Conservation (phyloP, 2,888 invertebrate genomes). For the Melanotus villosus region DNA sequence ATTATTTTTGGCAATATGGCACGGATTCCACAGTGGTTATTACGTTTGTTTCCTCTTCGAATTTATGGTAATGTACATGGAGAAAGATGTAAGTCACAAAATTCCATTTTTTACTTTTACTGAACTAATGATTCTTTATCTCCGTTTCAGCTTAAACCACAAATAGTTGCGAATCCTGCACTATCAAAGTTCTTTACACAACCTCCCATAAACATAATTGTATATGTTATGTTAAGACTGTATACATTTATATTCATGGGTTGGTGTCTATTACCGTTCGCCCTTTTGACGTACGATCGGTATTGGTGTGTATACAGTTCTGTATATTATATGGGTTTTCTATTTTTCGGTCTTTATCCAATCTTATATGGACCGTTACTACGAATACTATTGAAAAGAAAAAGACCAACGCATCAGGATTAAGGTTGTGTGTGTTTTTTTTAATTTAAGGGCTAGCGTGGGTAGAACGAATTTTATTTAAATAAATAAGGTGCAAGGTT, state of each 20-base stretch:
- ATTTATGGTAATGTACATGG: constrained; percentile 88
- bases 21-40: constrained; percentile 95
- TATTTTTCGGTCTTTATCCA: constrained; percentile 78
- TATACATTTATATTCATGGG: constrained; percentile 89
- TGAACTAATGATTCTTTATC: too few relatives aligned
- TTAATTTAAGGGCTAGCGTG: not conserved
- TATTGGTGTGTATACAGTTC: constrained; percentile 78
- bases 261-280: constrained; percentile 84
- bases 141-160: constrained; percentile 71
- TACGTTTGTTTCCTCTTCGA: constrained; percentile 94
- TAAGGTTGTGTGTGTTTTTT: constrained; percentile 18
- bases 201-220: constrained; percentile 65
- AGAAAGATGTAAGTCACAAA: constrained; percentile 79
- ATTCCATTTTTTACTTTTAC: not conserved
- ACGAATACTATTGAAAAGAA: constrained; percentile 32
- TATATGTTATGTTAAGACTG: constrained; percentile 76
- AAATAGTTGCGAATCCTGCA: constrained; percentile 70
- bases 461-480: not conserved
- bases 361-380: constrained; percentile 71
- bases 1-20: constrained; percentile 94
- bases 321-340: constrained; percentile 79
- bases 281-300: constrained; percentile 77
- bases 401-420: constrained; percentile 12
- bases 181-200: constrained; percentile 69
- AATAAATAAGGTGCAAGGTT: not conserved